Evolutionary conservation across 1,140 invertebrate genomes (phyloP), one percentile per base, ranked within the genome.

Genomic region (Leptinotarsa undecemlineata): DNA sequence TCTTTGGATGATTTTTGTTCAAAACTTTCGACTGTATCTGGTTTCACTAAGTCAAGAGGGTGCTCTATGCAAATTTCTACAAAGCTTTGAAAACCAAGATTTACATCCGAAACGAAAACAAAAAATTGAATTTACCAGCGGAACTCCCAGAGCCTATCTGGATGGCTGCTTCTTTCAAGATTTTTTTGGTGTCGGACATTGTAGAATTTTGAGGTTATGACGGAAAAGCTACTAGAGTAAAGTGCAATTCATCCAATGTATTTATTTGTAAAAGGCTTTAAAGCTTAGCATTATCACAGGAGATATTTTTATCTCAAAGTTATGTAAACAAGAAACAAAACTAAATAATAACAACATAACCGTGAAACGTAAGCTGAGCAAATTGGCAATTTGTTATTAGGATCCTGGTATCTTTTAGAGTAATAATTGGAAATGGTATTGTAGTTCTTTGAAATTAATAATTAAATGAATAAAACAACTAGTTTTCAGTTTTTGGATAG

Each of bases 21-120:
- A 70, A 23, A 62, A 81, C 68, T 81, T 82, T 82, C 85, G 80
- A 33, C 84, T 95, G 94, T 48, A 96, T 88, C 85, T 96, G 94
- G 78, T 88, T 98, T 98, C 1, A 98, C 90, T 71, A 98, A 86
- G 87, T 98, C 96, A 82, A 98, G 87, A 2, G 96, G 96, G 87
- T 98, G 95, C 96, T 98, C 98, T 72, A 98, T 92, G 82, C 94
- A 96, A 67, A 97, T 95, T 90, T 98, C 96, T 17, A 97, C 90
- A 86, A 98, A 96, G 76, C 95, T 95, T 81, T 94, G 23, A 63
- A 74, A 68, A 74, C 15, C 5, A 4, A 57, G n/a, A 17, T 51
- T 20, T 61, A 62, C 62, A 66, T 21, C 33, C 6, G 19, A 33
- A 71, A 23, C 13, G n/a, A 48, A 48, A 62, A 64, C 2, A 15